A percentile compares a stretch with the other conserved stretches of the same genome.
Evolutionary conservation across 2,113 vertebrate genomes (phyloP).

Genomic region (Python bivittatus): DNA sequence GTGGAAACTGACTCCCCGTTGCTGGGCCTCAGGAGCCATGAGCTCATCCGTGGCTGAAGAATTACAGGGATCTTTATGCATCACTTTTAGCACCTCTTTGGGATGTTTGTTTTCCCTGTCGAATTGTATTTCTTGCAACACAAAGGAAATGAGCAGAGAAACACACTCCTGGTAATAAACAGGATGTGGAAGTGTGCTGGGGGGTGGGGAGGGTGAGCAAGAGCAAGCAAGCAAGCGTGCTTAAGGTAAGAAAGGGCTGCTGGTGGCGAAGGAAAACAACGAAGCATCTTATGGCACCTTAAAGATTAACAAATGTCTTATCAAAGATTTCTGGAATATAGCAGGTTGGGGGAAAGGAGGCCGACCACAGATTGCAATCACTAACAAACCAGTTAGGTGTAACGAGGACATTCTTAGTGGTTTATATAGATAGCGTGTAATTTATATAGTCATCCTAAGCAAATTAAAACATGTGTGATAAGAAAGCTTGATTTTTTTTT

Average conservation of each 20-base stretch:
- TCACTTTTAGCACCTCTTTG: not conserved
- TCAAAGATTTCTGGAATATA: not conserved
- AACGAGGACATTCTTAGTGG: not conserved
- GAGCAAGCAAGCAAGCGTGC: not conserved
- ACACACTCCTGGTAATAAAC: not conserved
- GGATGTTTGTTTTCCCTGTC: not conserved
- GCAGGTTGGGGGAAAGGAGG: not conserved
- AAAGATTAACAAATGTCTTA: not conserved
- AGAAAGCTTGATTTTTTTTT: not conserved
- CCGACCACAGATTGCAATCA: not conserved
- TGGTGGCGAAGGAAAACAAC: not conserved
- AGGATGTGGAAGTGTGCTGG: not conserved
- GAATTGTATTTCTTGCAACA: not conserved
- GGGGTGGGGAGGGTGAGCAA: not conserved
- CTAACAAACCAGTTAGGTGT: not conserved
- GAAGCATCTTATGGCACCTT: not conserved
- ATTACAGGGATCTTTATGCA: constrained; percentile 2
- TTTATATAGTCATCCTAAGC: not conserved
- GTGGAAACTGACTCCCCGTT: not conserved
- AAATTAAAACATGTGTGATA: not conserved
- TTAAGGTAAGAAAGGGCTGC: not conserved
- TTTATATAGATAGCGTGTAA: not conserved
- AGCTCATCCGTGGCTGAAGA: constrained; percentile 13
- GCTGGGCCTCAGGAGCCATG: not conserved
- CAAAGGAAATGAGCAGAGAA: constrained; percentile 2